Evolutionary conservation across 2,797 vertebrate species (phyloP).

Genomic region (Micrastur ruficollis): DNA sequence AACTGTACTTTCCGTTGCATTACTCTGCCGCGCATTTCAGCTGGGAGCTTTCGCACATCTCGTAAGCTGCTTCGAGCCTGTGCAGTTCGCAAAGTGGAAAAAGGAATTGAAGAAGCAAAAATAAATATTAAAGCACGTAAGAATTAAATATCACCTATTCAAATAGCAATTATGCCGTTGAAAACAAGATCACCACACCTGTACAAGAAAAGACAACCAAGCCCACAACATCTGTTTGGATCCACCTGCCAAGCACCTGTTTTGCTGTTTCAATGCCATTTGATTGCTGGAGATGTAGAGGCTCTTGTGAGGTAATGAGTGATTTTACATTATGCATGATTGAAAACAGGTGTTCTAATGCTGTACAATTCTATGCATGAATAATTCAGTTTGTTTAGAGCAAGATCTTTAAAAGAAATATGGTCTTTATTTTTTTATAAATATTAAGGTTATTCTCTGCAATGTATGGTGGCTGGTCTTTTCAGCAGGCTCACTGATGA

Average conservation of each 20-base stretch:
- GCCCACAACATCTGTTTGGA: constrained; percentile 91
- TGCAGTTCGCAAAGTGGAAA: constrained; percentile 47
- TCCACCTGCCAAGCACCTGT: constrained; percentile 99
- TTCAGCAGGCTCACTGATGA: constrained; percentile 69
- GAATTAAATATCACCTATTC: constrained; percentile 84
- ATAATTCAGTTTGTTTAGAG: constrained; percentile 94
- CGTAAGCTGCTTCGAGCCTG: constrained; percentile 19
- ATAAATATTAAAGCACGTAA: constrained; percentile 80
- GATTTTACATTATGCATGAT: constrained; percentile 93
- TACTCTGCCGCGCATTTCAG: neutral
- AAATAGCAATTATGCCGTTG: constrained; percentile 81
- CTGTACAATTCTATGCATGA: constrained; percentile 92
- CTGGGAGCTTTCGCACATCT: constrained; percentile 11
- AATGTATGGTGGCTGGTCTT: constrained; percentile 63
- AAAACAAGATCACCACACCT: constrained; percentile 84
- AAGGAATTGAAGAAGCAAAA: constrained; percentile 78
- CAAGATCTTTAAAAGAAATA: constrained; percentile 83
- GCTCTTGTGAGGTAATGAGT: constrained; percentile 97
- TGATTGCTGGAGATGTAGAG: constrained; percentile 97
- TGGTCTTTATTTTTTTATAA: constrained; percentile 73
- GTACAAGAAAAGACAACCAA: constrained; percentile 82
- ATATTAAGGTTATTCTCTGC: constrained; percentile 73
- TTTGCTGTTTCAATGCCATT: constrained; percentile 93
- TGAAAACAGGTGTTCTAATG: constrained; percentile 98
- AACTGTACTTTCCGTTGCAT: neutral